A percentile compares a stretch with the other conserved stretches of the same genome.
These are phyloP conservation scores for Steinernema scapterisci DNA, from an alignment of 2,888 invertebrate species.

Conservation along the genomic window DNA sequence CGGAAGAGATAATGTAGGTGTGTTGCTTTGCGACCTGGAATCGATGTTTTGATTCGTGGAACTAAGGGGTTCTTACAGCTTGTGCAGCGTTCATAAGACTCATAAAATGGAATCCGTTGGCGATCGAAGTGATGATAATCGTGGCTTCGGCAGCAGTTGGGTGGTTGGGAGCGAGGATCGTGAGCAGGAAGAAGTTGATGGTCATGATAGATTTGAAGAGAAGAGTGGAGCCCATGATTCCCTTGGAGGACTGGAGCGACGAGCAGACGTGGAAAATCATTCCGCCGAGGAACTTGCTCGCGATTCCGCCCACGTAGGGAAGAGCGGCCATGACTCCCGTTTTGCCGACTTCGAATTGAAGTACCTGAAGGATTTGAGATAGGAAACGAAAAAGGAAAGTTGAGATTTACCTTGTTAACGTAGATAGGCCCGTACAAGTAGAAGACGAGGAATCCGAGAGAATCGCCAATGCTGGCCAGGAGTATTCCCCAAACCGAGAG, in stretches of 20 bases:
- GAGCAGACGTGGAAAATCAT: not conserved
- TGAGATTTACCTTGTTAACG: conserved; percentile 22
- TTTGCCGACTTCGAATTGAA: not conserved
- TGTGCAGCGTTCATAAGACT: not conserved
- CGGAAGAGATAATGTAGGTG: not conserved
- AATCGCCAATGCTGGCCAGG: not conserved
- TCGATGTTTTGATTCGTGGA: no score
- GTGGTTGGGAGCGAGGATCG: not conserved
- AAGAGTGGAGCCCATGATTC: not conserved
- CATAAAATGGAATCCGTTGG: not conserved
- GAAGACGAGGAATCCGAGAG: conserved; percentile 3
- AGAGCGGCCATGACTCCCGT: not conserved
- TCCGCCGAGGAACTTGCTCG: not conserved
- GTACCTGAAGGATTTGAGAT: not conserved
- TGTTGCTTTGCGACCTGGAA: conserved; percentile 4
- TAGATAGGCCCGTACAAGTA: conserved; percentile 14
- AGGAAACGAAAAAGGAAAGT: no score
- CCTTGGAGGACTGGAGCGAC: not conserved
- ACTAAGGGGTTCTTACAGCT: no score
- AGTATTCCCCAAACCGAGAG: not conserved
- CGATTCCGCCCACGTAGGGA: not conserved
- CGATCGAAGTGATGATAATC: not conserved
- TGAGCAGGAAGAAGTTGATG: not conserved
- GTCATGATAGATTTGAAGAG: not conserved
- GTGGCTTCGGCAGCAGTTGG: not conserved